Evolutionary conservation across 2,797 vertebrate species (phyloP).

Genomic region (Babyrousa celebensis): DNA sequence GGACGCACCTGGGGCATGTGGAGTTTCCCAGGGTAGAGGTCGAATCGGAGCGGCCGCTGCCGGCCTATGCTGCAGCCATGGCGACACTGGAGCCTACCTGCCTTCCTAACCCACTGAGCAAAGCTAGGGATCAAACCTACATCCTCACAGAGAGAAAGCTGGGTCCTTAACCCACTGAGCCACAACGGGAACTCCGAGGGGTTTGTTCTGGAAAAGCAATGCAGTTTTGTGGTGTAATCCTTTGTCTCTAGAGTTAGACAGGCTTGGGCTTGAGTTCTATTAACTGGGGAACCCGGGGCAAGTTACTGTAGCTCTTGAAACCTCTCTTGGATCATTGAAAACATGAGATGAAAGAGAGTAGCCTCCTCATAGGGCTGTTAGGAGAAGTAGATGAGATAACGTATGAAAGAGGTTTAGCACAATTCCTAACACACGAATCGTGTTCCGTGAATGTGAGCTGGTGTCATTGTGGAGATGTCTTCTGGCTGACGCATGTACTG

Average conservation of each 20-base stretch:
- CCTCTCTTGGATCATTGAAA: not conserved
- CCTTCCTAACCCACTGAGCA: no score
- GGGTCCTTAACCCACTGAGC: no score
- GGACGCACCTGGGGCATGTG: no score
- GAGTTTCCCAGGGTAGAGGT: no score
- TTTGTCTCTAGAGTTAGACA: not conserved
- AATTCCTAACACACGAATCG: not conserved
- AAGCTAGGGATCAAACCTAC: no score
- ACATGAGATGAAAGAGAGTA: constrained; percentile 11
- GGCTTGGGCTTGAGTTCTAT: not conserved
- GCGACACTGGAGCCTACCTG: no score
- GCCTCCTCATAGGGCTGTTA: not conserved
- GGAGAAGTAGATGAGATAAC: not conserved
- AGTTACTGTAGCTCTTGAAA: not conserved
- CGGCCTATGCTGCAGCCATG: no score
- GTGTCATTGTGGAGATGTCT: not conserved
- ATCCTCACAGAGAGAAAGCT: no score
- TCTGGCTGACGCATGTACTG: not conserved
- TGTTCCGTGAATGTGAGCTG: not conserved
- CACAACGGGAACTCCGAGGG: not conserved
- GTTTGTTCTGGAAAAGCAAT: not conserved
- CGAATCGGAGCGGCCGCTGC: no score
- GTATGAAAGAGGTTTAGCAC: not conserved
- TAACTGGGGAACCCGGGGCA: not conserved
- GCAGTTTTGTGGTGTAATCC: not conserved